Percentiles rank a stretch among this genome's conserved stretches.
Evolutionary conservation across 2,113 vertebrate species (phyloP).

Genomic region (Calidris pygmaea): DNA sequence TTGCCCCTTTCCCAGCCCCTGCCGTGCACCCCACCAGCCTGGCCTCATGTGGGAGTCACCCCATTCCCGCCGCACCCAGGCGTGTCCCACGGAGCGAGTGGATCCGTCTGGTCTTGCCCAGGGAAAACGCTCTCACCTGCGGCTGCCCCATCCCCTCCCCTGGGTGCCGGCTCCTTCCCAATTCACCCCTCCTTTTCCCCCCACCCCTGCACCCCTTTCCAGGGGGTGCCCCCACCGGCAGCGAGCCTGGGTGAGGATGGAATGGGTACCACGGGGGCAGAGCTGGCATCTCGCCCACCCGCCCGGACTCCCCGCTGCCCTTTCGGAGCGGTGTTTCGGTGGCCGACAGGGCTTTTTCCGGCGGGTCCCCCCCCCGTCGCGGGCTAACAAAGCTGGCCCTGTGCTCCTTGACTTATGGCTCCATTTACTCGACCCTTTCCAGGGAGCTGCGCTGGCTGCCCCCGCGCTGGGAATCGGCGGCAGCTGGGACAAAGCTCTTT

Average conservation of each 20-base stretch:
- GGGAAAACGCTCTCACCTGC: rapidly evolving
- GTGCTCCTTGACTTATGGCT: slow-evolving; percentile 48
- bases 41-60: not conserved
- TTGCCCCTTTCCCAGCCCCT: not conserved
- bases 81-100: rapidly evolving
- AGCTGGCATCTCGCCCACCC: not conserved
- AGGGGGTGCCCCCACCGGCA: not conserved
- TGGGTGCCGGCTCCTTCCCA: not conserved
- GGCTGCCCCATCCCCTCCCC: not conserved
- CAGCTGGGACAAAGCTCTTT: not conserved
- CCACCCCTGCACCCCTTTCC: not conserved
- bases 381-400: slow-evolving; percentile 21
- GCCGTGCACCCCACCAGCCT: too few relatives aligned
- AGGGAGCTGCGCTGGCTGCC: not conserved
- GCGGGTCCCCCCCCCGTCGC: not conserved
- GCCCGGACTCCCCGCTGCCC: not conserved
- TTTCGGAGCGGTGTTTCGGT: not conserved
- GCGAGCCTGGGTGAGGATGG: rapidly evolving
- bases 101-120: not conserved
- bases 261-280: not conserved
- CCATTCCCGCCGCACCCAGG: not conserved
- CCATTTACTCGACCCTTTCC: slow-evolving; percentile 30
- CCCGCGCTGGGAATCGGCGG: not conserved
- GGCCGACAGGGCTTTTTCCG: not conserved
- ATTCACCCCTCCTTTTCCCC: not conserved